These are phyloP conservation scores for Stegana nigrithorax DNA, from an alignment of 2,888 invertebrate genomes.

Conservation along the genomic window DNA sequence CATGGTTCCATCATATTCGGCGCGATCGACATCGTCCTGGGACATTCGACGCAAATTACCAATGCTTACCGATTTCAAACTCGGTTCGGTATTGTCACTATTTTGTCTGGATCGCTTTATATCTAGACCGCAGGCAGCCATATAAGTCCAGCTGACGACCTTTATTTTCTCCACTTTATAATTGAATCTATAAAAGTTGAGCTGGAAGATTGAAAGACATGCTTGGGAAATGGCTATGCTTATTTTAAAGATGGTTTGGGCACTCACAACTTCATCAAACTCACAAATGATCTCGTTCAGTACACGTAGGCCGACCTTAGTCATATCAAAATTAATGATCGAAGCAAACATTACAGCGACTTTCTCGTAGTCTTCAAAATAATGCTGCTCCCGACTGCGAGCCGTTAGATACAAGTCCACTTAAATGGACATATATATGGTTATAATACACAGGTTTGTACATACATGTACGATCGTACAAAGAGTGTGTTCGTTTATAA, in stretches of 20 bases:
- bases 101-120: background rate
- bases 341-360: slow-evolving; percentile 97
- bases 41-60: background rate
- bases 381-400: slow-evolving; percentile 77
- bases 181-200: slow-evolving; percentile 73
- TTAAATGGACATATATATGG: no score
- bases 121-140: slow-evolving; percentile 91
- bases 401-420: slow-evolving; percentile 82
- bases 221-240: slow-evolving; percentile 70
- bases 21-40: background rate
- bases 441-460: no score
- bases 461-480: no score
- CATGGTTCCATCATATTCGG: slow-evolving; percentile 42
- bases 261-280: slow-evolving; percentile 81
- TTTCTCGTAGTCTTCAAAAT: slow-evolving; percentile 86
- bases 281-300: slow-evolving; percentile 91
- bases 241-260: slow-evolving; percentile 59
- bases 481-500: background rate
- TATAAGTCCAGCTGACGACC: slow-evolving; percentile 95
- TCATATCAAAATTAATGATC: slow-evolving; percentile 81
- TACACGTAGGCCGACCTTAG: slow-evolving; percentile 75
- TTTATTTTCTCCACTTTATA: slow-evolving; percentile 90
- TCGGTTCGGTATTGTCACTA: no score
- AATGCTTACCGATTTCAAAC: no score
- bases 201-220: slow-evolving; percentile 64